These are phyloP conservation scores for Chymomyza caudatula DNA, from an alignment of 2,888 invertebrate species.

Conservation along the genomic window DNA sequence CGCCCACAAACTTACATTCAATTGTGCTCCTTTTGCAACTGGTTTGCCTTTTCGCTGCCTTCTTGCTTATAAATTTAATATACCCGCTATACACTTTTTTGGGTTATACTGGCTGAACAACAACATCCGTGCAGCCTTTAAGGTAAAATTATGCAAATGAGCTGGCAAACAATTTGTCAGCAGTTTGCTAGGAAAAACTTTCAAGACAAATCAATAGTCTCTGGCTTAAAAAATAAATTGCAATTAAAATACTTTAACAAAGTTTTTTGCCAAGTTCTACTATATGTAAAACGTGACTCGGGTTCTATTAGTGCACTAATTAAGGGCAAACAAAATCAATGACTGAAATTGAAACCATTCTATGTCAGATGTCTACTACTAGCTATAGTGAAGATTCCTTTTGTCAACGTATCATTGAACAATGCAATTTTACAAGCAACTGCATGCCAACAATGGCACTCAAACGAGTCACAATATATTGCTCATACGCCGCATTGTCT, in stretches of 20 bases:
- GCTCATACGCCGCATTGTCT: conserved; percentile 24
- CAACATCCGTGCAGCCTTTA: conserved; percentile 13
- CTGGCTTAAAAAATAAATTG: conserved; percentile 19
- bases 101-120: background rate
- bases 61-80: background rate
- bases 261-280: conserved; percentile 22
- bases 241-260: conserved; percentile 54
- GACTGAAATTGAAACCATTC: background rate
- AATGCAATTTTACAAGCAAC: conserved; percentile 38
- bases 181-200: conserved; percentile 35
- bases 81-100: background rate
- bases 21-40: too few relatives aligned
- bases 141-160: conserved; percentile 61
- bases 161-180: conserved; percentile 59
- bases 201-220: conserved; percentile 49
- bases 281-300: conserved; percentile 39
- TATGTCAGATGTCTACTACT: background rate
- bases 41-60: background rate
- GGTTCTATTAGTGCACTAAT: conserved; percentile 33
- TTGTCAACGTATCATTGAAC: conserved; percentile 27
- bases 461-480: background rate
- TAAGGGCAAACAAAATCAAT: conserved; percentile 46
- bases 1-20: too few relatives aligned
- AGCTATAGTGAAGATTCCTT: background rate
- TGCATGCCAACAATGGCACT: conserved; percentile 28